Percentiles rank a stretch among this genome's conserved stretches.
Conservation (phyloP, 2,888 invertebrate species). For the Stictocephala bisonia region DNA sequence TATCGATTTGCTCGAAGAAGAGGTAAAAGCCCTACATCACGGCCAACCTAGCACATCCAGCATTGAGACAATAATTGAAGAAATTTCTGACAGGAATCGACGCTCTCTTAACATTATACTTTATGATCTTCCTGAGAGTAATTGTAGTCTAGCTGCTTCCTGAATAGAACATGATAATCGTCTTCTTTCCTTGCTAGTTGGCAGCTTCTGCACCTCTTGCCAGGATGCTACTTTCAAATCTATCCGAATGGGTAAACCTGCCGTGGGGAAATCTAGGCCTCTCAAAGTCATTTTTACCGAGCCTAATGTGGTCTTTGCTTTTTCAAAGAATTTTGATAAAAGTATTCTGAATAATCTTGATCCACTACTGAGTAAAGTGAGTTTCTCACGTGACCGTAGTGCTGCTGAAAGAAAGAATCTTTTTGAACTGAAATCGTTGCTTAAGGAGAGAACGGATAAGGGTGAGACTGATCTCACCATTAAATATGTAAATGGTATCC, state of each 20-base stretch:
- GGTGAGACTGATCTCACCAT: constrained; percentile 11
- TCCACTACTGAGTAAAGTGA: background rate
- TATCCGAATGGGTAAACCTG: background rate
- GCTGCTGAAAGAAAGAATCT: constrained; percentile 8
- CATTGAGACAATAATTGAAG: background rate
- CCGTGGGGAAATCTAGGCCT: background rate
- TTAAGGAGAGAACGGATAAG: background rate
- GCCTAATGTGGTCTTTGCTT: background rate
- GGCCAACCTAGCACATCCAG: background rate
- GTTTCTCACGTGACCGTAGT: background rate
- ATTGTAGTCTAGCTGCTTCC: background rate
- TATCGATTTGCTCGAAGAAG: background rate
- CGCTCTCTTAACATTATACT: background rate
- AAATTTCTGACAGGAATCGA: background rate
- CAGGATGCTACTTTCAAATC: background rate
- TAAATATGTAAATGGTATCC: background rate
- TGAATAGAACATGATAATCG: background rate
- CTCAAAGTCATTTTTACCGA: background rate
- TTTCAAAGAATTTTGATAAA: background rate
- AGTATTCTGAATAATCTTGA: background rate
- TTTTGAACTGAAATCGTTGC: background rate
- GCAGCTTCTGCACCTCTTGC: background rate
- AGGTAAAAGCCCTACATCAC: background rate
- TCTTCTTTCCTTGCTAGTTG: background rate
- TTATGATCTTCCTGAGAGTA: background rate